phyloP scores from a whole-genome alignment of 2,888 invertebrate genomes.

The Conops quadrifasciatus region DNA sequence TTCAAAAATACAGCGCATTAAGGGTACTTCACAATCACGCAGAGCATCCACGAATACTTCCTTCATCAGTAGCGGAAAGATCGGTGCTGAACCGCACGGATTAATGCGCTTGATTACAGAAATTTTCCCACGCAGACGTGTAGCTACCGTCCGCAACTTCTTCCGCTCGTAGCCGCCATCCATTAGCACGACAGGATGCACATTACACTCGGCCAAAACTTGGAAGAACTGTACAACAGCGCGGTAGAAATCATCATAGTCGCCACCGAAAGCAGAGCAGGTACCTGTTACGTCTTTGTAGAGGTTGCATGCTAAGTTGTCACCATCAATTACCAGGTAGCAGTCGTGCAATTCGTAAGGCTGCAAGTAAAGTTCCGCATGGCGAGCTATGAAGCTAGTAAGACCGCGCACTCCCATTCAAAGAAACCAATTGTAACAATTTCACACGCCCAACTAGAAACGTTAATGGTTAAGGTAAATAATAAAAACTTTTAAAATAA shows the following conservation, averaged over 20 bases:
- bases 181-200: constrained; percentile 78
- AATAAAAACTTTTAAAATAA: background rate
- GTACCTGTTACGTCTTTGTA: constrained; percentile 72
- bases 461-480: background rate
- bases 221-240: constrained; percentile 75
- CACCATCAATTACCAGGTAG: constrained; percentile 81
- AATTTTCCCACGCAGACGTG: constrained; percentile 71
- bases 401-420: constrained; percentile 87
- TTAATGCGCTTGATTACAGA: constrained; percentile 69
- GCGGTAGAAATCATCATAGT: constrained; percentile 80
- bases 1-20: constrained; percentile 83
- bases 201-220: constrained; percentile 74
- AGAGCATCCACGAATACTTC: constrained; percentile 80
- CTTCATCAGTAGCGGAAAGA: constrained; percentile 80
- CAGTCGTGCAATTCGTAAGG: constrained; percentile 73
- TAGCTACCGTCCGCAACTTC: constrained; percentile 74
- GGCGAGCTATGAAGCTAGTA: constrained; percentile 78
- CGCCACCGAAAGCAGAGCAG: constrained; percentile 83
- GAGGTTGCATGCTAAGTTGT: constrained; percentile 76
- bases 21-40: constrained; percentile 71
- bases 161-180: constrained; percentile 81
- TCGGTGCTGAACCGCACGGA: constrained; percentile 68
- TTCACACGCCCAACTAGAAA: background rate
- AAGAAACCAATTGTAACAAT: background rate
- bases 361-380: constrained; percentile 73